Evolutionary conservation across 2,113 vertebrate genomes (phyloP).

Genomic region (Machaerirhynchus nigripectus): DNA sequence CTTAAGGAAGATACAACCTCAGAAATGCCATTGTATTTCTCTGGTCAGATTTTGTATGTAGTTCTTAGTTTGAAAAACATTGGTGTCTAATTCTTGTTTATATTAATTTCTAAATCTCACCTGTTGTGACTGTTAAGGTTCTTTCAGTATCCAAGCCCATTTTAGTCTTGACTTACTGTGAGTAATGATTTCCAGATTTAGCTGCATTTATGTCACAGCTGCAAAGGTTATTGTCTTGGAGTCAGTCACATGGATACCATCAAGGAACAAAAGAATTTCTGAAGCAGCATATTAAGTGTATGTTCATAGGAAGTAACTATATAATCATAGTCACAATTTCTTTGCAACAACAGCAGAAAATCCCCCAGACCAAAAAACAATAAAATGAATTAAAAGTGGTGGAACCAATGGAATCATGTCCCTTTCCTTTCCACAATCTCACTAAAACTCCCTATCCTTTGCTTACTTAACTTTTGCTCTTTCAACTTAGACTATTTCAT

Average conservation of each 20-base stretch:
- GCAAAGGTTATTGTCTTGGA: conserved; percentile 11
- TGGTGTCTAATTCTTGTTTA: background rate
- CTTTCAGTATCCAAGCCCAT: background rate
- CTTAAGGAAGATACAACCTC: background rate
- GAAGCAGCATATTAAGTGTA: background rate
- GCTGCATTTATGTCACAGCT: background rate
- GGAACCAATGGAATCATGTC: background rate
- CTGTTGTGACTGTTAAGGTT: background rate
- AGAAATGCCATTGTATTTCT: background rate
- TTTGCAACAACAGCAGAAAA: background rate
- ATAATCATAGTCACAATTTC: background rate
- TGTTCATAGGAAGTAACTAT: background rate
- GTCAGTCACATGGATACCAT: background rate
- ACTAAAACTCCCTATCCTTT: background rate
- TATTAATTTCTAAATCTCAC: background rate
- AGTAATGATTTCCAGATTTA: background rate
- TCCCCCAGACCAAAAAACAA: no score
- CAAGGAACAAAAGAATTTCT: background rate
- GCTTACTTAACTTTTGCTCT: background rate
- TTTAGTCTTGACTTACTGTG: background rate
- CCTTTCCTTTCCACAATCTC: background rate
- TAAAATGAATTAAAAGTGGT: background rate
- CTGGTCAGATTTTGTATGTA: background rate
- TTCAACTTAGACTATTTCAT: background rate
- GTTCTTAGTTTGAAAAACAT: background rate